Conservation (phyloP, 2,888 invertebrate species). For the Netelia melanura region DNA sequence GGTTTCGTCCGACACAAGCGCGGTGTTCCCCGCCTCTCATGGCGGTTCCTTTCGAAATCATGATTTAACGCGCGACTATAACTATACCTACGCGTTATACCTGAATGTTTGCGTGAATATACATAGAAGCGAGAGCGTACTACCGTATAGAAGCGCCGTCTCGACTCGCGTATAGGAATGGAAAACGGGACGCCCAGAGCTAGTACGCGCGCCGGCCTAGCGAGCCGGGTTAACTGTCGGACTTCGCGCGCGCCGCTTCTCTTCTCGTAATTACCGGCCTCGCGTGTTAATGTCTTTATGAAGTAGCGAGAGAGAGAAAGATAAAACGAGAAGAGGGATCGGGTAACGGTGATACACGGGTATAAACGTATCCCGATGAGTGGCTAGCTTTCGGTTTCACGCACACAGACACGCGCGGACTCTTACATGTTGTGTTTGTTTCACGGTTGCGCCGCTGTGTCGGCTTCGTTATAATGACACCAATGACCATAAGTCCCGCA, state of each 20-base stretch:
- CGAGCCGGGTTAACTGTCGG: slow-evolving; percentile 62
- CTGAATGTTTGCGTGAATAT: slow-evolving; percentile 2
- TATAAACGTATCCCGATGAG: slow-evolving; percentile 20
- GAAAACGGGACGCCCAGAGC: slow-evolving; percentile 16
- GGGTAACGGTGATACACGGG: slow-evolving; percentile 68
- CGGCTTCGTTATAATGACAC: slow-evolving; percentile 28
- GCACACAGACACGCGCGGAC: slow-evolving; percentile 1
- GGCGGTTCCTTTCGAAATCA: slow-evolving; percentile 1
- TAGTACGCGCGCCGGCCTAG: neutral
- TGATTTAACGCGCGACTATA: neutral
- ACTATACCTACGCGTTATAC: neutral
- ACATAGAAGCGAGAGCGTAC: neutral
- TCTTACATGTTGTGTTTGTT: neutral
- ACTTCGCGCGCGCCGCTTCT: slow-evolving; percentile 48
- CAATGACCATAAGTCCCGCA: slow-evolving; percentile 43
- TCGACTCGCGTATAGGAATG: neutral
- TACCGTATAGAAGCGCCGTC: slow-evolving; percentile 24
- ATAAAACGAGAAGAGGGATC: slow-evolving; percentile 50
- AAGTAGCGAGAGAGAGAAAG: slow-evolving; percentile 59
- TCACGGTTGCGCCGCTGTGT: neutral
- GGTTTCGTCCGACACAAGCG: slow-evolving; percentile 42
- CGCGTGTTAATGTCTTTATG: slow-evolving; percentile 80
- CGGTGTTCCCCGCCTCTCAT: slow-evolving; percentile 19
- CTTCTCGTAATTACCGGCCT: slow-evolving; percentile 75
- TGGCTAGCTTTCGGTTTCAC: slow-evolving; percentile 38